Evolutionary conservation across 2,113 vertebrate species (phyloP), one percentile per base, ranked within the genome.

Genomic region (Megalops atlanticus): DNA sequence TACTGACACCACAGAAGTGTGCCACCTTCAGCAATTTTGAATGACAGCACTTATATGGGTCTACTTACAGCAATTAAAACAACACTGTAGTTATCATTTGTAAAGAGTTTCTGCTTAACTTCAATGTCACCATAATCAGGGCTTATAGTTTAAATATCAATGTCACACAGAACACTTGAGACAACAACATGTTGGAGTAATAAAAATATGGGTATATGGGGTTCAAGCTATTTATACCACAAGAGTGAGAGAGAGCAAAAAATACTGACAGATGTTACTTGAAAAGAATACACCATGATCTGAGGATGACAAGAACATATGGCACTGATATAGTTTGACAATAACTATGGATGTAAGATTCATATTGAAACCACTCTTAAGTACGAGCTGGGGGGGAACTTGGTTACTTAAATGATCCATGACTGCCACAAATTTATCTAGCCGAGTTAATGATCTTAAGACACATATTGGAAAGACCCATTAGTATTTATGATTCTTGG

Each of bases 71-170:
- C 18, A 41, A 21, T 31, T 24, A 74, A 72, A 81, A 49, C 33
- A 73, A 81, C 21, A 64, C 72, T 36, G 58, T 11, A 74, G 49
- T 72, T 74, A 36, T 38, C 15, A 81, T 74, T 47, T 72, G 47
- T 74, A 72, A 73, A 43, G 43, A 74, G 1, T 41, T 45, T 47
- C 49, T 73, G 24, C 36, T 74, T 74, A 33, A 43, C 3, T 27
- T 49, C 24, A 27, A 79, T 70, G 16, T 40, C 35, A 16, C 8
- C 16, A 79, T 47, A 33, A 79, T 27, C 41, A 16, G 68, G 35
- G 14, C 15, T 72, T 72, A 40, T 31, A 18, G 1, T 47, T 76
- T 27, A 76, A 24, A 76, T 76, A 52, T 47, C 27, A 76, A 15
- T 35, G 27, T 49, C 35, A 36, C 16, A 75, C 7, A 47, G n/a